Percentiles rank a stretch among this genome's conserved stretches.
Evolutionary conservation across 2,113 vertebrate species (phyloP).

Genomic region (Catharus bicknelli): DNA sequence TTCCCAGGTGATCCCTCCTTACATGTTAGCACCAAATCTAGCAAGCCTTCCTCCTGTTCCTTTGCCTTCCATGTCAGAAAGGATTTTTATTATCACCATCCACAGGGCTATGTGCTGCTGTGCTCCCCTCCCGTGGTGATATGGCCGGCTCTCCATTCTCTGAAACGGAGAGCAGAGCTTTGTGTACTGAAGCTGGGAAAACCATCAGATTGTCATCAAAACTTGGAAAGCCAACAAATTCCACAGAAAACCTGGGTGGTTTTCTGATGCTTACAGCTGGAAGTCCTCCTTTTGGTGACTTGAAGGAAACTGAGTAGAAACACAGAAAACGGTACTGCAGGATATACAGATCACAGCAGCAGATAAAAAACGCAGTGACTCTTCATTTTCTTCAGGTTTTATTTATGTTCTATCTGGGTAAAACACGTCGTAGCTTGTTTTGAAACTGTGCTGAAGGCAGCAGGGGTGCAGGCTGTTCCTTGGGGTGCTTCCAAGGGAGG

Average conservation of each 20-base stretch:
- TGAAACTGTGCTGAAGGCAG: not conserved
- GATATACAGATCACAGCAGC: not conserved
- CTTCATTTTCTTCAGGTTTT: not conserved
- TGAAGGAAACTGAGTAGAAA: not conserved
- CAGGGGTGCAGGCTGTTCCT: not conserved
- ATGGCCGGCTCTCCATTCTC: not conserved
- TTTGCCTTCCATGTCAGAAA: not conserved
- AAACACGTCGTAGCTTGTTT: not conserved
- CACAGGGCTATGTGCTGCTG: not conserved
- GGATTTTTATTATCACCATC: not conserved
- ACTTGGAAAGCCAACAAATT: not conserved
- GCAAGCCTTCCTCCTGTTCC: not conserved
- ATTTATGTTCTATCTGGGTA: not conserved
- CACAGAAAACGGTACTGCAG: not conserved
- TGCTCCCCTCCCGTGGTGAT: not conserved
- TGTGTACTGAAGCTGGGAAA: not conserved
- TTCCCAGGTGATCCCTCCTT: not conserved
- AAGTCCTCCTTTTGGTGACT: not conserved
- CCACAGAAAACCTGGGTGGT: not conserved
- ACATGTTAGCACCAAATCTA: not conserved
- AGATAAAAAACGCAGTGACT: not conserved
- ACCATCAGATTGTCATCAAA: not conserved
- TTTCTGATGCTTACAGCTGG: not conserved
- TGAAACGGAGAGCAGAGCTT: not conserved
- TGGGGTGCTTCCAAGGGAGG: accelerated